Base-by-base conservation (phyloP, 30 jellyfish, hydroid and myxozoan genomes). In the Aurelia aurita region DNA sequence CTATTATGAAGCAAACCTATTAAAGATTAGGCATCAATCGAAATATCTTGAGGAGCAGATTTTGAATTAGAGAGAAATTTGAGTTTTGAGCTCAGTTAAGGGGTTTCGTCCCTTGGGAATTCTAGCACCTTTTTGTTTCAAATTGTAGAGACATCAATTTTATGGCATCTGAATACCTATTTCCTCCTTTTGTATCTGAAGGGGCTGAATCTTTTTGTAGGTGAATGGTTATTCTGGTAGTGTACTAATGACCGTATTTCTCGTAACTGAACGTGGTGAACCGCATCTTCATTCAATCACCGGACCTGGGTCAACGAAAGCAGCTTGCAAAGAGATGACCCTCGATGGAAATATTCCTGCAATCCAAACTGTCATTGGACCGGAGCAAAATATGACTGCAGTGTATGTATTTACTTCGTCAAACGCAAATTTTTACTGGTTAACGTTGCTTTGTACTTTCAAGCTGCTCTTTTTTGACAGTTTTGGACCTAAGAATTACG, bases 251-350 rank as follows among this genome's bases (percentile, higher is more conserved):
- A 77, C 96, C 0, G 98, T 88, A 19, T 93, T 63, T 72, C 97
- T 93, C 55, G 98, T 93, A 19, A 93, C 98, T 15, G 91, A 95
- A 27, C 89, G 87, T 45, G 91, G 92, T 75, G 98, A 93, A 58
- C 98, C 98, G 0, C 98, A 93, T 79, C 87, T 93, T 19, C 98
- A 93, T 81, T 75, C 98, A 32, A 97, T 95, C 19, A 93, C 95
- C 61, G 98, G 98, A 13, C 97, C 98, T n/a, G 98, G 98, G 6
- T 93, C 98, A 31, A 93, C 96, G 14, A 93, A 93, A 71, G 31
- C 94, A 18, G 43, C 39, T 28, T 82, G 97, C 74, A 84, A 87
- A 39, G 97, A 93, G 25, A 91, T 88, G 46, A 69, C 63, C 11
- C 49, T 87, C 28, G 74, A 81, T 23, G 90, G 91, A 25, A 89